Percentiles rank a stretch among this genome's conserved stretches.
phyloP scores from a whole-genome alignment of 2,797 vertebrate species.

The Smutsia gigantea region DNA sequence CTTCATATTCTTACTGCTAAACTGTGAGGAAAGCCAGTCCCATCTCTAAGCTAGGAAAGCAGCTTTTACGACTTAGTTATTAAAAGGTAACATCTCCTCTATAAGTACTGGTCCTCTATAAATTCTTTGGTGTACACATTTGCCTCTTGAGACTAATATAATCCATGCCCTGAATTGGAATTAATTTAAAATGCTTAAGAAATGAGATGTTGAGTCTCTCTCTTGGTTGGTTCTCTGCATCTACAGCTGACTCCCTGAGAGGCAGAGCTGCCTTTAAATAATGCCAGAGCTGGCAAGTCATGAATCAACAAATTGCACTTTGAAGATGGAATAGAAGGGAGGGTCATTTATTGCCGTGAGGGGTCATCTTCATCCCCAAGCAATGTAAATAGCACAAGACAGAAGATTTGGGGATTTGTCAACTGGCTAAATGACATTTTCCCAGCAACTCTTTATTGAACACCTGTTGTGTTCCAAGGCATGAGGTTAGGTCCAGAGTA shows the following conservation, averaged over 20 bases:
- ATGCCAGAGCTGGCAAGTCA: not conserved
- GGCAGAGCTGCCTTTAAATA: not conserved
- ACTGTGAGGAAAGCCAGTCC: not conserved
- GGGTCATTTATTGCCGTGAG: not conserved
- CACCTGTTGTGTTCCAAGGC: not conserved
- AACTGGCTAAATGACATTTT: not conserved
- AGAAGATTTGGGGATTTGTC: not conserved
- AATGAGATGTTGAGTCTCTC: not conserved
- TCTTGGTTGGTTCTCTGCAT: not conserved
- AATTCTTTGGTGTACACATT: not conserved
- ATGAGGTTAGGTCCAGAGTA: not conserved
- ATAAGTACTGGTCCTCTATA: not conserved
- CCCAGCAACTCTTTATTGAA: not conserved
- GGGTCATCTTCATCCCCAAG: not conserved
- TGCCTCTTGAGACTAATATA: not conserved
- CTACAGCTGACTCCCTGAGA: not conserved
- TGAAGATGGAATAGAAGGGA: not conserved
- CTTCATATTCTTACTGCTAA: not conserved
- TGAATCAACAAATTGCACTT: not conserved
- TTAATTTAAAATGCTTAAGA: not conserved
- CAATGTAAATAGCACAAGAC: not conserved
- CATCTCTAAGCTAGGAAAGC: not conserved
- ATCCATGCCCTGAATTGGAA: not conserved
- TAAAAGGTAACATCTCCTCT: not conserved
- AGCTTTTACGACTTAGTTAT: constrained; percentile 20